Evolutionary conservation across 1,140 invertebrate species (phyloP).

Genomic region (Helicoverpa armigera): DNA sequence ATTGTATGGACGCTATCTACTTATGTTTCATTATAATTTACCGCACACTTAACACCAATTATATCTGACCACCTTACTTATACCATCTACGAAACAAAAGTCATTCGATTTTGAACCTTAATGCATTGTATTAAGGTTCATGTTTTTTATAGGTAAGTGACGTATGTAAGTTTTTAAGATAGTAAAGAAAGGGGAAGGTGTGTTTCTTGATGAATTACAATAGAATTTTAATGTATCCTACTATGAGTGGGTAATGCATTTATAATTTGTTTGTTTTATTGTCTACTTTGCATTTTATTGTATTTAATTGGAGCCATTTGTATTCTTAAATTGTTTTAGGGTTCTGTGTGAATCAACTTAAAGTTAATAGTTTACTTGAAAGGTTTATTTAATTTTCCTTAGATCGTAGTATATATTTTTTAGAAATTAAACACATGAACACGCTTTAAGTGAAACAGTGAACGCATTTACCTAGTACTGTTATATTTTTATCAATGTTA

Average conservation of each 20-base stretch:
- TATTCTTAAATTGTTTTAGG: conserved; percentile 63
- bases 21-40: conserved; percentile 83
- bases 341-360: conserved; percentile 42
- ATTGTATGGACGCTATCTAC: conserved; percentile 77
- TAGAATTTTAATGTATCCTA: conserved; percentile 82
- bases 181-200: conserved; percentile 76
- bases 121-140: conserved; percentile 52
- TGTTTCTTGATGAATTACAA: conserved; percentile 83
- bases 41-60: conserved; percentile 84
- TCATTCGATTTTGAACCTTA: conserved; percentile 53
- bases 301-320: conserved; percentile 80
- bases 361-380: too few relatives aligned
- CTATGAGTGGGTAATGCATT: conserved; percentile 79
- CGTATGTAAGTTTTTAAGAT: conserved; percentile 58
- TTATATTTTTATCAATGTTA: neutral
- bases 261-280: conserved; percentile 86
- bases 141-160: conserved; percentile 4
- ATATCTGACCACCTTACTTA: conserved; percentile 59
- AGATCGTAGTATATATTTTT: too few relatives aligned
- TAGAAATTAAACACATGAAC: neutral
- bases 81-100: conserved; percentile 5
- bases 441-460: too few relatives aligned
- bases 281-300: conserved; percentile 83
- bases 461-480: too few relatives aligned
- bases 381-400: too few relatives aligned